A percentile compares a stretch with the other conserved stretches of the same genome.
phyloP scores from a whole-genome alignment of 2,797 vertebrate genomes.

The Pogoniulus pusillus region DNA sequence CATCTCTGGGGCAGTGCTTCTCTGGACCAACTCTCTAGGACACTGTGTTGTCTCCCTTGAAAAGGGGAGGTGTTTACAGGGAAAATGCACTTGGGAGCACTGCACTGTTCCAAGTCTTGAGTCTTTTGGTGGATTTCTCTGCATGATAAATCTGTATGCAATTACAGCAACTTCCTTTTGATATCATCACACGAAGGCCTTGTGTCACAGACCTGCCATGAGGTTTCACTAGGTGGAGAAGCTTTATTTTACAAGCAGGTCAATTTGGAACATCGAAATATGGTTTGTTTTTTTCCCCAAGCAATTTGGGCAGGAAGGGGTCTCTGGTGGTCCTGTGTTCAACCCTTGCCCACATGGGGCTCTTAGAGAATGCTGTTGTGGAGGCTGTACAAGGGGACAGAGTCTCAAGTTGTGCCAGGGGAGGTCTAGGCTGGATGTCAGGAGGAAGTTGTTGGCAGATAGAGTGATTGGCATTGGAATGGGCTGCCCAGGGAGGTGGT shows the following conservation, averaged over 20 bases:
- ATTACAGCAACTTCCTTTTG: background rate
- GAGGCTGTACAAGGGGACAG: no score
- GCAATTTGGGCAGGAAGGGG: background rate
- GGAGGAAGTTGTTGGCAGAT: no score
- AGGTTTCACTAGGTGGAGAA: background rate
- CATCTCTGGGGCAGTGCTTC: background rate
- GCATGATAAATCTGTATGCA: slow-evolving; percentile 4
- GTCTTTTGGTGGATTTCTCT: background rate
- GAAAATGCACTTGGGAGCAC: background rate
- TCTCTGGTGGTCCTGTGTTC: background rate
- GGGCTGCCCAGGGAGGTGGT: no score
- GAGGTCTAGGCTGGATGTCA: no score
- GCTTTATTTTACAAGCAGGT: background rate
- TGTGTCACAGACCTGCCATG: background rate
- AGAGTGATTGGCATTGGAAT: no score
- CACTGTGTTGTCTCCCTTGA: background rate
- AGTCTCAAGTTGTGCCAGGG: no score
- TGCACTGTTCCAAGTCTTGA: background rate
- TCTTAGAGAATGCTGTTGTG: background rate
- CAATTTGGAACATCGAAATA: background rate
- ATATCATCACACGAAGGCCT: background rate
- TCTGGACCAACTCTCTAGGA: background rate
- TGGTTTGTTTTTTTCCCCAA: background rate
- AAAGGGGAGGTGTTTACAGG: background rate
- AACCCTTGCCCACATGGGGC: fast-evolving